phyloP scores from a whole-genome alignment of 2,113 vertebrate species.

The Crypturellus undulatus region DNA sequence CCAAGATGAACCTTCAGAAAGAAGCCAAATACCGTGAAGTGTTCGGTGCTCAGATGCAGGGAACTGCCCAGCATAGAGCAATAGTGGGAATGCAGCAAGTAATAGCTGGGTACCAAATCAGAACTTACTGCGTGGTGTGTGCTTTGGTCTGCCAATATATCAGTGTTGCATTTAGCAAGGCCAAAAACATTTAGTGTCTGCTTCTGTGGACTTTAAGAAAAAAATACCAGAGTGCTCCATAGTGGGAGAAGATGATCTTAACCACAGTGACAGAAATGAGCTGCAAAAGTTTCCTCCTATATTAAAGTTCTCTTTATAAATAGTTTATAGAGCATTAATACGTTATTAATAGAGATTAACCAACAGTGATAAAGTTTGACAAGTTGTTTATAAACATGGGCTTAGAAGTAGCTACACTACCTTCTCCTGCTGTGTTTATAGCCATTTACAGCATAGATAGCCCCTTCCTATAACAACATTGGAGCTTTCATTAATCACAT shows the following conservation, averaged over 20 bases:
- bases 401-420: slow-evolving; percentile 39
- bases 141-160: neutral
- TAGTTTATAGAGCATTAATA: slow-evolving; percentile 65
- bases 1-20: neutral
- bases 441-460: slow-evolving; percentile 14
- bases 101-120: neutral
- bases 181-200: neutral
- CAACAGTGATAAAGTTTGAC: slow-evolving; percentile 51
- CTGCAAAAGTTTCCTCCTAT: slow-evolving; percentile 9
- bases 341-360: slow-evolving; percentile 46
- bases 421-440: slow-evolving; percentile 43
- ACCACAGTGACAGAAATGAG: neutral
- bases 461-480: neutral
- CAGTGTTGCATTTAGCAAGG: neutral
- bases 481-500: slow-evolving; percentile 19
- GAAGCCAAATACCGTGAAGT: neutral
- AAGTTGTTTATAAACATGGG: slow-evolving; percentile 56
- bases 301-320: slow-evolving; percentile 51
- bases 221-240: neutral
- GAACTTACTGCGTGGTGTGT: neutral
- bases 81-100: neutral
- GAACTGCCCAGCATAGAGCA: neutral
- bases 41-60: neutral
- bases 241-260: neutral
- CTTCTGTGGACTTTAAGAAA: neutral